Evolutionary conservation across 2,888 invertebrate genomes (phyloP), one percentile per base, ranked within the genome.

Genomic region (Thysanoteuthis rhombus): DNA sequence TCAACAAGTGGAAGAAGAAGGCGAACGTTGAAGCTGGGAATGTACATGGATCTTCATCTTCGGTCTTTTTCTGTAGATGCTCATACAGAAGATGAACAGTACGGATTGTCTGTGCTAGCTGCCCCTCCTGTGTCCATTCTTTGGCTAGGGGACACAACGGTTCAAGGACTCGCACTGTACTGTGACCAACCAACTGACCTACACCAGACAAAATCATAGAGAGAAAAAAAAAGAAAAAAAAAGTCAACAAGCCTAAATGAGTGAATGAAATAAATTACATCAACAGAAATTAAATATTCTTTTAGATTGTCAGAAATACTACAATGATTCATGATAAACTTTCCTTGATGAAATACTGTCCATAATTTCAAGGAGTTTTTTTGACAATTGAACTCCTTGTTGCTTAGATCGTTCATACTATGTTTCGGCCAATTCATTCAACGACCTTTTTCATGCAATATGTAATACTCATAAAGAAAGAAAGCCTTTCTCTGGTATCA

Each of bases 91-190:
- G 97, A 95, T 97, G 97, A 90, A 99, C 97, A 39, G 98, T 98
- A 94, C 98, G 98, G n/a, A 97, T 96, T 5, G 98, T 98, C 0
- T 98, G 98, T 52, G 97, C 97, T 90, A 97, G 97, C 12, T 98
- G 97, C 89, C 98, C 97, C 93, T 98, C 98, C 93, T 98, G 98
- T 95, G 98, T 98, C 99, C 99, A 99, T 93, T 98, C 98, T 5
- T 98, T 97, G 95, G 98, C 98, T 89, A 99, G 97, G 96, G 98
- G 98, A 96, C 99, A 99, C 93, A 98, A 98, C 0, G 99, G 99
- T 93, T 98, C 98, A 95, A 98, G 97, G 39, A 98, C 97, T 93
- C 98, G 97, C 93, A 99, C 97, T 0, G 98, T 98, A 92, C 98
- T 97, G 95, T 98, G 97, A 22, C 98, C 98, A 58, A 99, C 97